Evolutionary conservation across 2,888 invertebrate genomes (phyloP).

Genomic region (Neoscelio sp.): DNA sequence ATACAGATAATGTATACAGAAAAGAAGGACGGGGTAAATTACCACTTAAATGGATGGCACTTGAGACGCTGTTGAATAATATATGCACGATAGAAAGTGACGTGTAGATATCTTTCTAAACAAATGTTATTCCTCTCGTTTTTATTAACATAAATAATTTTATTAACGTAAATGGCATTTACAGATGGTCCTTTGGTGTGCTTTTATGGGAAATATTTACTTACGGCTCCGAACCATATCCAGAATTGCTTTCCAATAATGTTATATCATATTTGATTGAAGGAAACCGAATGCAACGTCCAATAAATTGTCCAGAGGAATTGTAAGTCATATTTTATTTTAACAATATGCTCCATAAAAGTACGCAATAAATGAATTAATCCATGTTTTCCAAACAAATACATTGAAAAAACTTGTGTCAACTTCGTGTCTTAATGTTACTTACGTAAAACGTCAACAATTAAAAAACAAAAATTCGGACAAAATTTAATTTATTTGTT

Average conservation of each 20-base stretch:
- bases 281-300: slow-evolving; percentile 93
- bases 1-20: slow-evolving; percentile 92
- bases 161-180: slow-evolving; percentile 39
- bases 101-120: too few species aligned
- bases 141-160: slow-evolving; percentile 80
- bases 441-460: too few species aligned
- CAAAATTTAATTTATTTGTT: too few species aligned
- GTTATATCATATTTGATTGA: slow-evolving; percentile 88
- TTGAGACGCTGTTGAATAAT: slow-evolving; percentile 93
- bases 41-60: slow-evolving; percentile 95
- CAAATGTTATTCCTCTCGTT: too few species aligned
- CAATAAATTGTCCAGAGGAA: slow-evolving; percentile 88
- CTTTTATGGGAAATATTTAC: slow-evolving; percentile 95
- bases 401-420: too few species aligned
- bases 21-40: slow-evolving; percentile 91
- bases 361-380: too few species aligned
- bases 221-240: slow-evolving; percentile 92
- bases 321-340: slow-evolving; percentile 85
- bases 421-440: too few species aligned
- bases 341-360: too few species aligned
- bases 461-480: too few species aligned
- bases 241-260: slow-evolving; percentile 88
- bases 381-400: too few species aligned
- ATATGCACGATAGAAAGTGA: slow-evolving; percentile 93
- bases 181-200: slow-evolving; percentile 95